Percentiles rank a stretch among this genome's conserved stretches.
Conservation (phyloP, 2,113 vertebrate species). For the Haplochromis burtoni region DNA sequence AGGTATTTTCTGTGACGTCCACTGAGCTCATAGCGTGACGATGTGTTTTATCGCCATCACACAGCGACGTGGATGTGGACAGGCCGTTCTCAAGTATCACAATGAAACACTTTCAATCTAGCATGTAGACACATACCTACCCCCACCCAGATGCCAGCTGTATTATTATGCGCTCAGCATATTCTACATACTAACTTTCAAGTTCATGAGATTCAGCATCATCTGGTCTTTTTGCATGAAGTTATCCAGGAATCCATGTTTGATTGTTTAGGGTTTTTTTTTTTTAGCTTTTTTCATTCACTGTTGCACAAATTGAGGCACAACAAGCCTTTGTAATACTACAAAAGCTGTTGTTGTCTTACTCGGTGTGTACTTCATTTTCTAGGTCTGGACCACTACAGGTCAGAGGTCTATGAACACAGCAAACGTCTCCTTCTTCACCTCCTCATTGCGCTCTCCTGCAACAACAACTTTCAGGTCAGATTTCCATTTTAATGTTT, state of each 20-base stretch:
- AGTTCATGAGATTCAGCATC: neutral
- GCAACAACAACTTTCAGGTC: constrained; percentile 90
- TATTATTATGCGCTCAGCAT: neutral
- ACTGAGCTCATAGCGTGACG: neutral
- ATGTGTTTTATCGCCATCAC: neutral
- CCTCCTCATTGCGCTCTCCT: constrained; percentile 90
- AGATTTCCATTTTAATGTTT: neutral
- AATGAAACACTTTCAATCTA: neutral
- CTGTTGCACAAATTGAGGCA: neutral
- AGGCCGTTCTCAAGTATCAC: neutral
- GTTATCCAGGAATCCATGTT: neutral
- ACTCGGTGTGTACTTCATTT: neutral
- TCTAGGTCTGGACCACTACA: constrained; percentile 94
- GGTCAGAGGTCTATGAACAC: constrained; percentile 96
- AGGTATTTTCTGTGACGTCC: neutral
- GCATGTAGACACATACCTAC: neutral
- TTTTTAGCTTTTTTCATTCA: neutral
- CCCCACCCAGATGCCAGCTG: neutral
- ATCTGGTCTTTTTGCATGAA: neutral
- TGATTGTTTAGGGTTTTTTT: fast-evolving
- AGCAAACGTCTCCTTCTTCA: constrained; percentile 94
- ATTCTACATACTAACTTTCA: neutral
- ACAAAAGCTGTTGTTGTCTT: neutral
- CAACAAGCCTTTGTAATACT: neutral
- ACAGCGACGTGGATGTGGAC: neutral